Percentiles rank a stretch among this genome's conserved stretches.
Conservation (phyloP, 1,140 invertebrate species). For the Drosophila ironensis region DNA sequence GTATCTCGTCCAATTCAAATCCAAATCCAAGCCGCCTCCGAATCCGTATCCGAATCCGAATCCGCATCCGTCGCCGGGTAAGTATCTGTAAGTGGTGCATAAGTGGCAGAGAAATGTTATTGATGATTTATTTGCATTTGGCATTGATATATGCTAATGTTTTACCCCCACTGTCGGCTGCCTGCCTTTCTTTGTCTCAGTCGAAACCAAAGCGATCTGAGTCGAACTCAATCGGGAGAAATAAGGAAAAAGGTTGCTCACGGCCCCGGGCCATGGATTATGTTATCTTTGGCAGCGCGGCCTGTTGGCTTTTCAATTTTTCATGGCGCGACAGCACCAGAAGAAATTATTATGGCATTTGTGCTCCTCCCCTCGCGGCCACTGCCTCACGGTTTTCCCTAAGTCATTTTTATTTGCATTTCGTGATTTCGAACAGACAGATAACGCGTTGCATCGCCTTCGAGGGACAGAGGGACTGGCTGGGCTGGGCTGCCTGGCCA, state of each 20-base stretch:
- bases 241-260: constrained; percentile 32
- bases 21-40: not conserved
- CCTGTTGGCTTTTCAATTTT: constrained; percentile 66
- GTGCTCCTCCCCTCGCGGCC: not conserved
- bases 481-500: not conserved
- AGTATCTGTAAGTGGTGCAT: constrained; percentile 81
- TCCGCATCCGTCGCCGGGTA: constrained; percentile 24
- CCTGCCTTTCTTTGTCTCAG: constrained; percentile 5
- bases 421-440: constrained; percentile 68
- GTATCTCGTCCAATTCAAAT: not conserved
- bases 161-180: constrained; percentile 32
- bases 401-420: constrained; percentile 81
- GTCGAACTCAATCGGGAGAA: not conserved
- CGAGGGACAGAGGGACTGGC: not conserved
- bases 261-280: constrained; percentile 41
- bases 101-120: constrained; percentile 80
- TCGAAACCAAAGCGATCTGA: not conserved
- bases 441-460: constrained; percentile 36
- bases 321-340: constrained; percentile 42
- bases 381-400: constrained; percentile 2
- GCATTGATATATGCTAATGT: constrained; percentile 82
- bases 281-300: constrained; percentile 61
- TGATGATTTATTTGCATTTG: constrained; percentile 82
- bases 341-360: constrained; percentile 74
- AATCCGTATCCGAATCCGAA: not conserved